phyloP scores from a whole-genome alignment of 2,797 vertebrate genomes.

The Muscicapa comitata region DNA sequence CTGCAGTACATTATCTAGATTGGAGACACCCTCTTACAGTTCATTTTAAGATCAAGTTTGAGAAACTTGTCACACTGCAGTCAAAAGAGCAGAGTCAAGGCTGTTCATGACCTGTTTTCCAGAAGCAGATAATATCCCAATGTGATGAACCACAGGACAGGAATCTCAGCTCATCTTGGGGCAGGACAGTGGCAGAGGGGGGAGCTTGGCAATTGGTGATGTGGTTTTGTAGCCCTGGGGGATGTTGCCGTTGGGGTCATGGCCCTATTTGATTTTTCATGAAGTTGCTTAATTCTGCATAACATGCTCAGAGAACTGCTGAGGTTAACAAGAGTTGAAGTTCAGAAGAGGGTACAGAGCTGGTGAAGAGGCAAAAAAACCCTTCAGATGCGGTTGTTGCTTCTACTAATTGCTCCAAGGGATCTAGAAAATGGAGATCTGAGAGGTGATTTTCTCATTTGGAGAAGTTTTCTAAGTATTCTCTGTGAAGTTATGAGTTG shows the following conservation, averaged over 20 bases:
- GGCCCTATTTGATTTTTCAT: background rate
- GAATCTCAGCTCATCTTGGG: background rate
- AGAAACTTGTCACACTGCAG: background rate
- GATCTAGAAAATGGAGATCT: background rate
- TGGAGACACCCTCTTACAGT: background rate
- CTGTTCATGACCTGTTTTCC: background rate
- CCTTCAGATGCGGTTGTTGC: background rate
- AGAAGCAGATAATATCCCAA: background rate
- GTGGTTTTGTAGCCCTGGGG: background rate
- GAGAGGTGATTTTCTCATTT: background rate
- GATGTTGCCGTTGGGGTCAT: background rate
- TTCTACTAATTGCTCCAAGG: background rate
- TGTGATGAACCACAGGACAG: background rate
- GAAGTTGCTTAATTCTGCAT: background rate
- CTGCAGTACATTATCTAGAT: background rate
- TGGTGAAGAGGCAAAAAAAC: background rate
- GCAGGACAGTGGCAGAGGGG: background rate
- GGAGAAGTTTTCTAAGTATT: background rate
- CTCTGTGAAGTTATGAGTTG: background rate
- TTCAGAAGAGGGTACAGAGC: background rate
- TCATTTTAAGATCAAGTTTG: background rate
- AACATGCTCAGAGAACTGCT: background rate
- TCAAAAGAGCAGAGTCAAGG: background rate
- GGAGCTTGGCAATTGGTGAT: background rate
- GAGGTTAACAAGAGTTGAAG: background rate